Evolutionary conservation across 2,113 vertebrate species (phyloP).

Genomic region (Zootoca vivipara): DNA sequence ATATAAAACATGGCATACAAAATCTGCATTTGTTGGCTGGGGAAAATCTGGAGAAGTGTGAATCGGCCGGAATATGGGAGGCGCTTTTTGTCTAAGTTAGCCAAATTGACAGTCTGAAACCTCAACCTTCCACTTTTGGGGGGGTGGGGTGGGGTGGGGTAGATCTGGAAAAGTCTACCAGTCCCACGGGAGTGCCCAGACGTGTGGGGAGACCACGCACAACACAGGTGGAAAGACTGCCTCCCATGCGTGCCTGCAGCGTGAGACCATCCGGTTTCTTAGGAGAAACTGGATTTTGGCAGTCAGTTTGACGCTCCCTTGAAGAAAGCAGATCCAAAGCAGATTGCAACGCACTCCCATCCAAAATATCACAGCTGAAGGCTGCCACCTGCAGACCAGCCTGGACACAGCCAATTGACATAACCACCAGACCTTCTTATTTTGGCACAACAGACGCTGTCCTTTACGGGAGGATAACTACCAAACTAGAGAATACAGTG

Average conservation of each 20-base stretch:
- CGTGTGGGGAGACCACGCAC: no score
- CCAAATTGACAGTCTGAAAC: background rate
- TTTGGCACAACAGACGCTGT: background rate
- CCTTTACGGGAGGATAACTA: background rate
- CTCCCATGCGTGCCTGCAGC: no score
- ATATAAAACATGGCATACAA: background rate
- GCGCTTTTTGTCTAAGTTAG: no score
- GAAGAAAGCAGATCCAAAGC: background rate
- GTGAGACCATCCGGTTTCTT: background rate
- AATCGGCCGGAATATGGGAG: no score
- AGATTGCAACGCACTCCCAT: rapidly evolving
- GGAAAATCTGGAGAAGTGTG: background rate
- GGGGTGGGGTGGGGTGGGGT: no score
- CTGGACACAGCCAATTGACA: no score
- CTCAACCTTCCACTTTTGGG: background rate
- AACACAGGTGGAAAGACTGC: no score
- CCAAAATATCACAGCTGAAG: background rate
- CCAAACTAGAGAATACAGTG: background rate
- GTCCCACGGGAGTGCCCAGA: background rate
- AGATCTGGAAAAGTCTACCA: background rate
- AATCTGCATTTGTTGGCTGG: background rate
- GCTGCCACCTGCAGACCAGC: background rate
- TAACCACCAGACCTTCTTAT: background rate
- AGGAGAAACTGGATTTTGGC: background rate
- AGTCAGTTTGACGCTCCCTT: background rate